These are phyloP conservation scores for Polyodon spathula DNA, from an alignment of 2,113 vertebrate genomes.

Conservation along the genomic window DNA sequence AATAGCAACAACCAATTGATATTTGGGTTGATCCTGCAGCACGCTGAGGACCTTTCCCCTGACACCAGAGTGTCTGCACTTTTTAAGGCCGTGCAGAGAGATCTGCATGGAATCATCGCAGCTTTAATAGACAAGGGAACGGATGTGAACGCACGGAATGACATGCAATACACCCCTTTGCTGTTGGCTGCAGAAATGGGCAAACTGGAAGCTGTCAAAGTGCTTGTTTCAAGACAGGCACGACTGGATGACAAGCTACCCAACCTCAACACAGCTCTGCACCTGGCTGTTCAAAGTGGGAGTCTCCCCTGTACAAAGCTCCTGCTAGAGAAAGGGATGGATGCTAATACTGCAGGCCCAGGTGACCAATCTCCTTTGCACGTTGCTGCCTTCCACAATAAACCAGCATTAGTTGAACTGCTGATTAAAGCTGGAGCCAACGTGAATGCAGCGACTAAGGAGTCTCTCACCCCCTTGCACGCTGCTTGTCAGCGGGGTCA, in stretches of 20 bases:
- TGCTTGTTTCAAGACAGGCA: conserved; percentile 43
- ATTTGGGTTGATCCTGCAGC: conserved; percentile 43
- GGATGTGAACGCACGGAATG: conserved; percentile 42
- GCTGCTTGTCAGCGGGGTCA: conserved; percentile 45
- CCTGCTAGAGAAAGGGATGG: conserved; percentile 44
- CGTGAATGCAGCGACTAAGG: conserved; percentile 42
- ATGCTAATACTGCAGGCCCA: conserved; percentile 41
- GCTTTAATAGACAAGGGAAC: conserved; percentile 50
- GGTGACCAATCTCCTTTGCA: conserved; percentile 53
- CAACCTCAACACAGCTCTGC: conserved; percentile 51
- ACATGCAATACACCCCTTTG: conserved; percentile 56
- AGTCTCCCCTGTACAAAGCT: conserved; percentile 37
- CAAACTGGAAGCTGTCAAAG: conserved; percentile 48
- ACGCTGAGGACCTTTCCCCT: conserved; percentile 37
- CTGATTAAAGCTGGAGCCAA: conserved; percentile 50
- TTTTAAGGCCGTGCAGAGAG: conserved; percentile 61
- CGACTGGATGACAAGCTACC: conserved; percentile 36
- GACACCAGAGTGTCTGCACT: conserved; percentile 41
- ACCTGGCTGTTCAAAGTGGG: conserved; percentile 52
- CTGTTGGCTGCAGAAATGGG: conserved; percentile 55
- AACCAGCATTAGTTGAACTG: conserved; percentile 26
- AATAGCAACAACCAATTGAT: conserved; percentile 39
- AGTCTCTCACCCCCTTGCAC: conserved; percentile 51
- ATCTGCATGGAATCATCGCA: conserved; percentile 37
- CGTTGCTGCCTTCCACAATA: conserved; percentile 41